These are phyloP conservation scores for Sarotherodon lohbergeri DNA, from an alignment of 2,113 vertebrate genomes.

Conservation along the genomic window DNA sequence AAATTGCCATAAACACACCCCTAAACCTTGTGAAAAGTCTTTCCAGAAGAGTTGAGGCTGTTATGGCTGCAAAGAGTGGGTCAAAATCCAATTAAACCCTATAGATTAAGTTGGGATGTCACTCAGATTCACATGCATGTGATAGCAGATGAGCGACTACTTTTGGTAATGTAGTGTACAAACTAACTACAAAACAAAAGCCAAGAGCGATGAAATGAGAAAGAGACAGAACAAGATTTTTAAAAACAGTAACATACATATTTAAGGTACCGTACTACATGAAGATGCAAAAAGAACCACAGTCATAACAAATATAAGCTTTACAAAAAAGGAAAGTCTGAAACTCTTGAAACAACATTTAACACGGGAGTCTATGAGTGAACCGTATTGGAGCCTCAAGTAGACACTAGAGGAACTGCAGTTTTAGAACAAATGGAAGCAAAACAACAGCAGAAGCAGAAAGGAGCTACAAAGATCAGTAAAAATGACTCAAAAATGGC, in stretches of 20 bases:
- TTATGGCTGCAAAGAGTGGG: not conserved
- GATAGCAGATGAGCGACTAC: accelerated
- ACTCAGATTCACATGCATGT: not conserved
- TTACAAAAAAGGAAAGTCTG: not conserved
- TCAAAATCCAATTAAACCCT: not conserved
- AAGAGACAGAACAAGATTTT: not conserved
- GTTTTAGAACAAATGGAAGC: no score
- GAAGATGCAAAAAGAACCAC: not conserved
- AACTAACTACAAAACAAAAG: accelerated
- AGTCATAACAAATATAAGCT: accelerated
- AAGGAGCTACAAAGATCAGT: not conserved
- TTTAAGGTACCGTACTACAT: not conserved
- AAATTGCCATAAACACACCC: not conserved
- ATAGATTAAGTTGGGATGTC: not conserved
- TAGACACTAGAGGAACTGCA: not conserved
- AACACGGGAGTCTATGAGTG: not conserved
- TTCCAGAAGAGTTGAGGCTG: not conserved
- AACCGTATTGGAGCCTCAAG: accelerated
- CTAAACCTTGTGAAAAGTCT: not conserved
- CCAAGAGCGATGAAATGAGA: not conserved
- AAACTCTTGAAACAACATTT: not conserved
- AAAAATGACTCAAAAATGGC: accelerated
- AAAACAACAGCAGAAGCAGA: not conserved
- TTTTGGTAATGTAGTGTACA: not conserved
- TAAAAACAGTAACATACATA: accelerated